Evolutionary conservation across 2,797 vertebrate species (phyloP).

Genomic region (Helicolenus hilgendorfi): DNA sequence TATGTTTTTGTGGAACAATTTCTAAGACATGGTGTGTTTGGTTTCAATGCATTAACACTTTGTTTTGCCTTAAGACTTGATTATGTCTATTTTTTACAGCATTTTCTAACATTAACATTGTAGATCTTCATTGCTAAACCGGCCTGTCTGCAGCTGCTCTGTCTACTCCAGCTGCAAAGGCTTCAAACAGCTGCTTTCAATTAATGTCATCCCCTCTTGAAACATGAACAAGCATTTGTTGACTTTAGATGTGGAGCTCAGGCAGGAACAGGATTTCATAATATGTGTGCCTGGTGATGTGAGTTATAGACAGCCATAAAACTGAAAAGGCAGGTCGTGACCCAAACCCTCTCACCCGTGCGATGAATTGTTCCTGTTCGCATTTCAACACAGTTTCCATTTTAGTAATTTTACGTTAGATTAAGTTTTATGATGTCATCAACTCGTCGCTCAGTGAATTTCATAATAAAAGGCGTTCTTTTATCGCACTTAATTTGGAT

Average conservation of each 20-base stretch:
- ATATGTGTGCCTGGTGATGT: constrained; percentile 74
- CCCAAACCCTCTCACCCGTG: constrained; percentile 66
- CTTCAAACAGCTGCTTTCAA: constrained; percentile 85
- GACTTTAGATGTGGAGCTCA: constrained; percentile 81
- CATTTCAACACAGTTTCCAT: constrained; percentile 49
- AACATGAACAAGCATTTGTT: constrained; percentile 86
- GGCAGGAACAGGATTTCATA: constrained; percentile 75
- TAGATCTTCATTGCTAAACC: constrained; percentile 50
- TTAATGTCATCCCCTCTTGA: constrained; percentile 74
- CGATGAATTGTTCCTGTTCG: constrained; percentile 57
- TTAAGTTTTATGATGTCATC: constrained; percentile 59
- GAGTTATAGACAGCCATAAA: constrained; percentile 77
- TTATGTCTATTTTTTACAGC: not conserved
- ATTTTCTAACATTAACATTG: constrained; percentile 32
- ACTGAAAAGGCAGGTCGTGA: constrained; percentile 72
- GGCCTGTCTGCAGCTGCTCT: constrained; percentile 65
- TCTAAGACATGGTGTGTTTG: not conserved
- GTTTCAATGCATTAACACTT: not conserved
- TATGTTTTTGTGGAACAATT: not conserved
- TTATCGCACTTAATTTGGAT: constrained; percentile 4
- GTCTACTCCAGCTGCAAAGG: constrained; percentile 77
- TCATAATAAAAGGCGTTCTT: constrained; percentile 6
- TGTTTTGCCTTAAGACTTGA: not conserved
- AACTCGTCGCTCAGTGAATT: constrained; percentile 19
- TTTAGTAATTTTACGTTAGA: constrained; percentile 37